Base-by-base conservation (phyloP, 2,797 vertebrate species). In the Antrozous pallidus region DNA sequence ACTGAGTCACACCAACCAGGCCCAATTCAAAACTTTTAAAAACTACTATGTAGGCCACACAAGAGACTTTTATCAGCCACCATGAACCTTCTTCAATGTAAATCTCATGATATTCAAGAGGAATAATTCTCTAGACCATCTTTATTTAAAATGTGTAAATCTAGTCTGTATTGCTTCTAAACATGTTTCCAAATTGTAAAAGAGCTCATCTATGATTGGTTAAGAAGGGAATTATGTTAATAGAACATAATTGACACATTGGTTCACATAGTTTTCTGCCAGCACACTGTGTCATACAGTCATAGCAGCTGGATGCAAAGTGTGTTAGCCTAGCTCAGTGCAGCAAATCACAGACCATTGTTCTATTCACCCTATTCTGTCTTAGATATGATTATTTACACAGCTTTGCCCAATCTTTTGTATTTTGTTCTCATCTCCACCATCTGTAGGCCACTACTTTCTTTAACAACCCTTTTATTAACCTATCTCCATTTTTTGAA, bases 131-230 rank as follows among this genome's bases (percentile, higher is more conserved):
- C 6, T 31, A 86, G 45, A 38, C 22, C 5, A 5, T 75, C n/a
- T 74, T 93, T 45, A 92, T n/a, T 71, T 33, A 91, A 83, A 87
- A 47, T 85, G 63, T 74, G 69, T 58, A 93, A 94, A 38, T 65
- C 77, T 26, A 67, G 47, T 93, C 78, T 58, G 2, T 75, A 20
- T 5, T 45, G 42, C 73, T 93, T 88, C 74, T 88, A 54, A 89
- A 56, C 71, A 13, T 56, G 56, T 90, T 90, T 87, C 45, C 31
- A 78, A 67, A 92, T 79, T 81, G 69, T 56, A 36, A 88, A 78
- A 67, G 56, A 74, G 36, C 75, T 65, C 28, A 58, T 45, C 36
- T 71, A 12, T 49, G 65, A 79, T 20, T 69, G 88, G 75, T 42
- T 83, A 81, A 67, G 49, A 77, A 91, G 69, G 58, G 6, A 54